Evolutionary conservation across 2,113 vertebrate species (phyloP), one percentile per base, ranked within the genome.

Genomic region (Apistogramma diplotaenia): DNA sequence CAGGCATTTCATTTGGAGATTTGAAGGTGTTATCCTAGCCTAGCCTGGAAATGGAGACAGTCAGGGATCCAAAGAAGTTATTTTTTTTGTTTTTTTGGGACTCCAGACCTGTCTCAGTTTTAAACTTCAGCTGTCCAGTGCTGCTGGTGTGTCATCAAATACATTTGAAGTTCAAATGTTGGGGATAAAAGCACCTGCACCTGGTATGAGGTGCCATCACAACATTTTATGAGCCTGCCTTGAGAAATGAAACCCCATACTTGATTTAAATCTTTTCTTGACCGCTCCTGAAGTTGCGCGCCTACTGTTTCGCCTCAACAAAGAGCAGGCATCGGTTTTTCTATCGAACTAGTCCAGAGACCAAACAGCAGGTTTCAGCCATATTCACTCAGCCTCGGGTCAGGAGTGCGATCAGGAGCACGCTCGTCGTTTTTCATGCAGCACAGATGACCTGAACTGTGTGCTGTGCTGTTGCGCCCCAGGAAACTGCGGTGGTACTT

Each of bases 301-400:
- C 18, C 46, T 49, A 2, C 16, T 18, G 46, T 49, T 49, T 49
- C 46, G 18, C 16, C 65, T 53, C 7, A 51, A 8, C 18, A 46
- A 16, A 46, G 15, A 46, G 46, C 46, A 53, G 19, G n/a, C 8
- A 53, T 53, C 51, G 18, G 3, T 2, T 18, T 49, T 16, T 49
- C 15, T 18, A 3, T 18, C 5, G 8, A 10, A 53, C 65, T 13
- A 70, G 29, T 18, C 27, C 16, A 0, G 40, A 49, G 9, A 70
- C 40, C 65, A 70, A 13, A n/a, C 40, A 5, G 16, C 16, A 49
- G 62, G 19, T 70, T n/a, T 29, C 40, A n/a, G 2, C 43, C 3
- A 9, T 70, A 29, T 15, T 49, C 23, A 49, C 19, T 0, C 0
- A 49, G 11, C 18, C 23, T 29, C 27, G 4, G 49, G 8, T n/a